Base-by-base conservation (phyloP, 2,113 vertebrate species). In the Chionomys nivalis region DNA sequence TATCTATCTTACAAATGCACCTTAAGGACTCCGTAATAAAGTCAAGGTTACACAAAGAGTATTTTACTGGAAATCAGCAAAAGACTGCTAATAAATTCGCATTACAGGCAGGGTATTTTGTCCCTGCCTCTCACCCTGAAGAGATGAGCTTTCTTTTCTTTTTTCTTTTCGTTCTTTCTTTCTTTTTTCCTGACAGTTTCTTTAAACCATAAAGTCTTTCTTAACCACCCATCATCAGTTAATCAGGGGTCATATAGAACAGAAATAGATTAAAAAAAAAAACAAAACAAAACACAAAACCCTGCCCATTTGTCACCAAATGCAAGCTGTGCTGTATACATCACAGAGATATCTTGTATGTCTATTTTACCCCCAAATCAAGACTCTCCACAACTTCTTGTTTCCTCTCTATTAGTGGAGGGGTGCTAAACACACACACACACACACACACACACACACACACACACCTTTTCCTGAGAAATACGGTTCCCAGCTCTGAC, bases 11-110 rank as follows among this genome's bases (percentile, higher is more conserved):
- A 98, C 97, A 98, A 98, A 98, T 98, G 98, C 98, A 99, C 98
- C 98, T 98, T 98, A 98, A 98, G 98, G 98, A 98, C 98, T 98
- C 98, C 98, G 98, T 98, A 98, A 99, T 98, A 99, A 99, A 99
- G 98, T 99, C 98, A 99, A 99, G 98, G 98, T 99, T 98, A 99
- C 39, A 0, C 97, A 98, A 98, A 98, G 98, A 98, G 98, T 98
- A 98, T 98, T 98, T 98, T 98, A 96, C 98, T 98, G 98, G 98
- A 99, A 98, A 98, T 96, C 98, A 98, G 98, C 98, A 98, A 98
- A 98, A 98, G 98, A 97, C 97, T 98, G 98, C 98, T 99, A 98
- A 99, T 98, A 98, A 98, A 98, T 98, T 98, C 98, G 93, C 97
- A 98, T 98, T 98, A 98, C 97, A 98, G 98, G 98, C 72, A 94